Evolutionary conservation across 2,797 vertebrate genomes (phyloP).

Genomic region (Enoplosus armatus): DNA sequence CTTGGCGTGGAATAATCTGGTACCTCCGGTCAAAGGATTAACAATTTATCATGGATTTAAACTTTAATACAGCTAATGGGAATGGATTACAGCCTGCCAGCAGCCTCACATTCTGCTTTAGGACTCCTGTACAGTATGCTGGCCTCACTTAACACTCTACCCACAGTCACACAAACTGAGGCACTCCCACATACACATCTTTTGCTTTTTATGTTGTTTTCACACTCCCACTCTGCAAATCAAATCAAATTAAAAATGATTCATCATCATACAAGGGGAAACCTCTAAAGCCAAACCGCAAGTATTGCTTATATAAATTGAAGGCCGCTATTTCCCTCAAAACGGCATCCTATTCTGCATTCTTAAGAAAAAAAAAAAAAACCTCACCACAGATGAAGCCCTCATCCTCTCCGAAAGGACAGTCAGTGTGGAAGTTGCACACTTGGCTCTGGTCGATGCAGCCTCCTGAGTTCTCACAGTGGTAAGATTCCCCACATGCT

Average conservation of each 20-base stretch:
- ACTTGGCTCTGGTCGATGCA: slow-evolving; percentile 86
- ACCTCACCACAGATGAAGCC: slow-evolving; percentile 88
- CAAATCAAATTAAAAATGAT: slow-evolving; percentile 7
- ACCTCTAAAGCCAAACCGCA: not conserved
- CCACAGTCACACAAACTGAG: slow-evolving; percentile 26
- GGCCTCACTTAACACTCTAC: slow-evolving; percentile 23
- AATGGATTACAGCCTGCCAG: slow-evolving; percentile 54
- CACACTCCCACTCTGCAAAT: slow-evolving; percentile 22
- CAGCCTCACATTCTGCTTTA: slow-evolving; percentile 23
- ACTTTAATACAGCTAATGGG: slow-evolving; percentile 74
- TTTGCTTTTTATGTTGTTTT: slow-evolving; percentile 25
- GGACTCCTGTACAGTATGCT: not conserved
- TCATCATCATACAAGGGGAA: slow-evolving; percentile 11
- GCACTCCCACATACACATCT: not conserved
- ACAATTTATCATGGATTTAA: slow-evolving; percentile 63
- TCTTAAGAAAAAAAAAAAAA: slow-evolving; percentile 18
- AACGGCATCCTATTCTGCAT: not conserved
- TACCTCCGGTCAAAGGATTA: slow-evolving; percentile 60
- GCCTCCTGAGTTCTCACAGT: slow-evolving; percentile 81
- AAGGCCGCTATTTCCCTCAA: not conserved
- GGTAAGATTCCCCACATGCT: slow-evolving; percentile 79
- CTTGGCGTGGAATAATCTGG: slow-evolving; percentile 57
- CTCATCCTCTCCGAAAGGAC: slow-evolving; percentile 86
- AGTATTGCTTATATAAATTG: not conserved
- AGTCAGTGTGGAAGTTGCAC: slow-evolving; percentile 90